A percentile compares a stretch with the other conserved stretches of the same genome.
phyloP scores from a whole-genome alignment of 2,113 vertebrate species.

The Dasyurus viverrinus region DNA sequence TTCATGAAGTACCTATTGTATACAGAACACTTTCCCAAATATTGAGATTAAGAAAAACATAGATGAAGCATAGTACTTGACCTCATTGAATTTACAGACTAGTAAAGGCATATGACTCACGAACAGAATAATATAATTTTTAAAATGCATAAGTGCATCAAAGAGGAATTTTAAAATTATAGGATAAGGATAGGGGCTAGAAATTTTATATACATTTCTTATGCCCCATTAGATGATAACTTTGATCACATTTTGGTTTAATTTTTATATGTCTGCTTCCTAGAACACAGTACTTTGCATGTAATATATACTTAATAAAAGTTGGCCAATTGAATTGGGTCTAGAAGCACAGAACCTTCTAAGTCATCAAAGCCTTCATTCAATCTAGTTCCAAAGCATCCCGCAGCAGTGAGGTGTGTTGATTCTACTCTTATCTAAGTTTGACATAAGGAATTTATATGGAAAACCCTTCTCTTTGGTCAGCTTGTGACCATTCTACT shows the following conservation, averaged over 20 bases:
- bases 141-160: neutral
- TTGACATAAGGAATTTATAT: conserved; percentile 6
- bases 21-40: neutral
- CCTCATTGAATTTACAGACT: neutral
- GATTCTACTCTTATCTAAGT: neutral
- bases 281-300: neutral
- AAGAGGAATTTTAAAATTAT: neutral
- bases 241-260: neutral
- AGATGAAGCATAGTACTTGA: neutral
- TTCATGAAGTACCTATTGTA: neutral
- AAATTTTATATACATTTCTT: neutral
- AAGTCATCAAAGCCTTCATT: neutral
- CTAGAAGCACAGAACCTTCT: neutral
- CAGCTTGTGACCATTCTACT: conserved; percentile 20
- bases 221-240: neutral
- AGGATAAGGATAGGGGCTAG: neutral
- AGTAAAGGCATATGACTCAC: neutral
- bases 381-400: neutral
- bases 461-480: neutral
- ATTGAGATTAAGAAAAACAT: neutral
- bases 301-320: neutral
- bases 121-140: neutral
- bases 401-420: neutral
- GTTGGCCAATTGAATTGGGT: neutral
- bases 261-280: neutral